These are phyloP conservation scores for Venustoraphidia nigricollis DNA, from an alignment of 2,888 invertebrate species.

Conservation along the genomic window DNA sequence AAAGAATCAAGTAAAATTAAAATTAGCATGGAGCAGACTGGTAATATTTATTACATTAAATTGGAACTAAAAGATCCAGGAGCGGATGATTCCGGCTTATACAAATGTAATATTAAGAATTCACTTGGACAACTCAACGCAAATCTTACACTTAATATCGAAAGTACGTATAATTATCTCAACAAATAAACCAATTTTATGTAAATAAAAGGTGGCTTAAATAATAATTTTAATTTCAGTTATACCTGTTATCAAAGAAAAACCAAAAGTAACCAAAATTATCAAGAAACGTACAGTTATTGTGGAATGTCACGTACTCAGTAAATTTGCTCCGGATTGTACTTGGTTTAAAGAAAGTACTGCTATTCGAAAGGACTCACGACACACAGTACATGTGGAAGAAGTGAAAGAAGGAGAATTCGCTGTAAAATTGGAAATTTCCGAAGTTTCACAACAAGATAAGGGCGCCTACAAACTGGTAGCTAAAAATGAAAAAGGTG, in stretches of 20 bases:
- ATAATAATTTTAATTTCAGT: conserved; percentile 33
- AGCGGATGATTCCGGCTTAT: conserved; percentile 90
- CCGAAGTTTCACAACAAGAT: conserved; percentile 62
- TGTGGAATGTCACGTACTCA: conserved; percentile 86
- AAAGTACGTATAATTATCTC: conserved; percentile 53
- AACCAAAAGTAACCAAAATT: conserved; percentile 80
- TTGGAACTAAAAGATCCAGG: conserved; percentile 81
- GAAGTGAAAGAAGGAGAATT: conserved; percentile 81
- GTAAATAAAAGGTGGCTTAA: background rate
- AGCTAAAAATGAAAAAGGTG: conserved; percentile 86
- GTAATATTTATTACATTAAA: conserved; percentile 73
- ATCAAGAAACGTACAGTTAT: conserved; percentile 84
- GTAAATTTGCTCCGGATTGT: conserved; percentile 84
- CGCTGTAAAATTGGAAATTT: conserved; percentile 77
- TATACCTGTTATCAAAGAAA: conserved; percentile 86
- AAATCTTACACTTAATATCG: conserved; percentile 92
- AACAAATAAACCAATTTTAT: background rate
- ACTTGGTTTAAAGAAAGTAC: conserved; percentile 84
- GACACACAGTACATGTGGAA: conserved; percentile 62
- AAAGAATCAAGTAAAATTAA: conserved; percentile 69
- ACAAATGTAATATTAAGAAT: conserved; percentile 96
- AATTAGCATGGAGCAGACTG: conserved; percentile 58
- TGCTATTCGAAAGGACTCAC: conserved; percentile 59
- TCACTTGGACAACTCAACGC: conserved; percentile 92
- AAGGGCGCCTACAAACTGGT: conserved; percentile 82